Conservation (phyloP, 1,140 invertebrate species). For the Drosophila kikkawai region DNA sequence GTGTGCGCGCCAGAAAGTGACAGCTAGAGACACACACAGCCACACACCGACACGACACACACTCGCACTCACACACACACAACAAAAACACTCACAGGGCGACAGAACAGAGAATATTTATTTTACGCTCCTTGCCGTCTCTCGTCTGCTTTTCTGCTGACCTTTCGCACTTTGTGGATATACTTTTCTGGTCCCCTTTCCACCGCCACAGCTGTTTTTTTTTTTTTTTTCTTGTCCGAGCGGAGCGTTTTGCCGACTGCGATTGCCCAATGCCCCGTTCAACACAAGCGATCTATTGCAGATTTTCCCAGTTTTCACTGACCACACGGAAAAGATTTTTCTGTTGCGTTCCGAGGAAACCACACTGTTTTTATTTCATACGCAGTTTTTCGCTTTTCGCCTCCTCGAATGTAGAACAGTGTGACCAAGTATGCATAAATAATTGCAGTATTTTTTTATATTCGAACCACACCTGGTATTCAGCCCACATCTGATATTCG, state of each 20-base stretch:
- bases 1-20: constrained; percentile 74
- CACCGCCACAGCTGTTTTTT: constrained; percentile 17
- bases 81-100: constrained; percentile 30
- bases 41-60: constrained; percentile 42
- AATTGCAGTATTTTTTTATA: too few species aligned
- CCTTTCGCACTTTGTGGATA: constrained; percentile 77
- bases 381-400: constrained; percentile 6
- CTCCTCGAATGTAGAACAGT: neutral
- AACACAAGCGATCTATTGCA: constrained; percentile 3
- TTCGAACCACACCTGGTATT: too few species aligned
- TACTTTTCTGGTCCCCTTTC: constrained; percentile 65
- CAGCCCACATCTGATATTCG: too few species aligned
- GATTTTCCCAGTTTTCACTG: constrained; percentile 17
- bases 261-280: constrained; percentile 10
- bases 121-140: constrained; percentile 54
- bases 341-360: constrained; percentile 10
- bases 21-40: constrained; percentile 69
- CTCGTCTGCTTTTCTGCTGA: constrained; percentile 66
- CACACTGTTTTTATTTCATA: constrained; percentile 18
- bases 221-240: neutral
- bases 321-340: constrained; percentile 11
- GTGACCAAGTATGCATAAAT: too few species aligned
- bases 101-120: constrained; percentile 54
- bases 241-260: neutral
- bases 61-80: constrained; percentile 12